phyloP scores from a whole-genome alignment of 1,140 invertebrate species.

The Homarus americanus region DNA sequence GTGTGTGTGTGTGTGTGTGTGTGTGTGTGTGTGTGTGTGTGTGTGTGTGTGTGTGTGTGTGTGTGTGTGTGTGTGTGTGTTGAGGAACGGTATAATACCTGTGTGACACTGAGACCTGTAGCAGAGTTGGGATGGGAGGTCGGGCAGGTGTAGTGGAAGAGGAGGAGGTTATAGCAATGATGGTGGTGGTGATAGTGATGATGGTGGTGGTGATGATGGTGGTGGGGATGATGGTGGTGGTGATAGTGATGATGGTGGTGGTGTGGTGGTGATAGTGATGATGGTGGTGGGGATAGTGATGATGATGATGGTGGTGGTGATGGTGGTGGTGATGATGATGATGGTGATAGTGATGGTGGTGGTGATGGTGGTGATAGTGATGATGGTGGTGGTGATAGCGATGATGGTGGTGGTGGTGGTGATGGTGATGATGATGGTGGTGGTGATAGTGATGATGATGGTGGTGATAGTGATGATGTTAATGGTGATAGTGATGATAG shows the following conservation, averaged over 20 bases:
- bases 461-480: slow-evolving; percentile 13
- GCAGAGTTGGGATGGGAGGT: background rate
- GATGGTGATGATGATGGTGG: slow-evolving; percentile 24
- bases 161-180: too few species aligned
- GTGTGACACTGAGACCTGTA: too few species aligned
- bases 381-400: background rate
- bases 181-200: background rate
- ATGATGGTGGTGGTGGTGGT: too few species aligned
- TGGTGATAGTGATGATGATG: slow-evolving; percentile 13
- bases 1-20: too few species aligned
- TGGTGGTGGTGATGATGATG: slow-evolving; percentile 16
- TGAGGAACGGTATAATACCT: too few species aligned
- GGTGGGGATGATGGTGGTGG: too few species aligned
- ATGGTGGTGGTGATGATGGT: background rate
- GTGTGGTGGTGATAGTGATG: too few species aligned
- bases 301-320: background rate
- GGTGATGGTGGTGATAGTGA: slow-evolving; percentile 1
- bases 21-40: too few species aligned
- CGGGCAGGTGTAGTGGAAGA: background rate
- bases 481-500: background rate
- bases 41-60: too few species aligned
- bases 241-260: too few species aligned
- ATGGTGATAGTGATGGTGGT: background rate
- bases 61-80: too few species aligned
- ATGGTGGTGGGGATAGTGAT: too few species aligned